phyloP scores from a whole-genome alignment of 2,888 invertebrate species.

The Metellina segmentata region DNA sequence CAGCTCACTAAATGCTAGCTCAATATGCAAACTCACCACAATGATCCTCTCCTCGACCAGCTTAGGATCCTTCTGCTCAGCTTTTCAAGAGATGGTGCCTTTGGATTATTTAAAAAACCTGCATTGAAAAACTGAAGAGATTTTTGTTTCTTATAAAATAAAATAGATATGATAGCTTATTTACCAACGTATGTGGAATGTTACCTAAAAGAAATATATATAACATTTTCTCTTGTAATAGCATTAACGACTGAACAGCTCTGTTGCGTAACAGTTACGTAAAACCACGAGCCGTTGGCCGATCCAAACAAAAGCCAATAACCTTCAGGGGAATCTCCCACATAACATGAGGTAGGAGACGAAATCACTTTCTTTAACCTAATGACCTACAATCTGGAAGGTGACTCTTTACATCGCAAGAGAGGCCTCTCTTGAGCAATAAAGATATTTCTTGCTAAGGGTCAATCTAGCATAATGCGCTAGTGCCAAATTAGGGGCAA shows the following conservation, averaged over 20 bases:
- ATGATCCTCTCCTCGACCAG: no score
- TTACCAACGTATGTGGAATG: no score
- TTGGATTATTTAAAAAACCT: no score
- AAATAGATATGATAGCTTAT: no score
- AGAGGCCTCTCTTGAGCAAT: background rate
- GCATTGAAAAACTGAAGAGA: no score
- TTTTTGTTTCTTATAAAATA: no score
- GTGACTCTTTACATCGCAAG: background rate
- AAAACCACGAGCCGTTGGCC: slow-evolving; percentile 26
- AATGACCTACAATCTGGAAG: slow-evolving; percentile 24
- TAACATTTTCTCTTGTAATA: background rate
- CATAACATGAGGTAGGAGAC: slow-evolving; percentile 8
- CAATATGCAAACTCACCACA: no score
- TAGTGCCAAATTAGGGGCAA: background rate
- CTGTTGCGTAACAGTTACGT: background rate
- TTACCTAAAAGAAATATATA: background rate
- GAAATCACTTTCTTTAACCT: slow-evolving; percentile 41
- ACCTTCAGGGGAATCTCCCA: background rate
- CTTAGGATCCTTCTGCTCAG: no score
- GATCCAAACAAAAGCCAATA: slow-evolving; percentile 15
- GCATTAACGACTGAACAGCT: background rate
- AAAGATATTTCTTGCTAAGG: background rate
- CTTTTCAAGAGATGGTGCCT: no score
- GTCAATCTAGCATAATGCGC: background rate
- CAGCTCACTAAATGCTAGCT: no score